Conservation (phyloP, 2,888 invertebrate species). For the Pocota personata region DNA sequence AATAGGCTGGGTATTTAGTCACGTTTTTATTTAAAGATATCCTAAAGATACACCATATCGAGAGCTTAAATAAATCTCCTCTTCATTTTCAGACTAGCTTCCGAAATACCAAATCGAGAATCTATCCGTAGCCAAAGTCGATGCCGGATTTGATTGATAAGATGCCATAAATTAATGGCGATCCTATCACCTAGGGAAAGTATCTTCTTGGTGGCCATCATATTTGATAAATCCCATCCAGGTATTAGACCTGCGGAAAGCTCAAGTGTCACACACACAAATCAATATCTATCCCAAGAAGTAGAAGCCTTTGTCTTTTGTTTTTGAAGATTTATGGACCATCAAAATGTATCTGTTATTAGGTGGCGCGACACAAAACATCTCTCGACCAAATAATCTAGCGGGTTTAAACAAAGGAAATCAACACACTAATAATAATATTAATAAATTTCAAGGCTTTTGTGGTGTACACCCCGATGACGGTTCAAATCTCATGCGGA, state of each 20-base stretch:
- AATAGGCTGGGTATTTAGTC: conserved; percentile 26
- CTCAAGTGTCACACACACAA: conserved; percentile 63
- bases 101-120: conserved; percentile 36
- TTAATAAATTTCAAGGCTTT: conserved; percentile 74
- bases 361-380: conserved; percentile 73
- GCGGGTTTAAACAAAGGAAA: conserved; percentile 67
- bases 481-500: conserved; percentile 52
- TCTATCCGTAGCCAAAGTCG: not conserved
- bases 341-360: conserved; percentile 74
- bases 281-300: conserved; percentile 56
- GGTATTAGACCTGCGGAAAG: conserved; percentile 21
- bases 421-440: conserved; percentile 61
- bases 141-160: conserved; percentile 66
- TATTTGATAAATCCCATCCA: conserved; percentile 48
- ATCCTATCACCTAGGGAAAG: conserved; percentile 54
- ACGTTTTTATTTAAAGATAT: conserved; percentile 46
- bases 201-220: conserved; percentile 59
- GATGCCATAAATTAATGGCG: conserved; percentile 62
- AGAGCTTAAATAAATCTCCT: conserved; percentile 47
- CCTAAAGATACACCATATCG: conserved; percentile 1
- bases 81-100: conserved; percentile 50
- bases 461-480: conserved; percentile 39
- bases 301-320: not conserved
- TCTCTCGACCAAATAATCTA: conserved; percentile 35
- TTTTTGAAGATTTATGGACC: conserved; percentile 63